Conservation (phyloP, 1,140 invertebrate species). For the Drosophila arawakana region DNA sequence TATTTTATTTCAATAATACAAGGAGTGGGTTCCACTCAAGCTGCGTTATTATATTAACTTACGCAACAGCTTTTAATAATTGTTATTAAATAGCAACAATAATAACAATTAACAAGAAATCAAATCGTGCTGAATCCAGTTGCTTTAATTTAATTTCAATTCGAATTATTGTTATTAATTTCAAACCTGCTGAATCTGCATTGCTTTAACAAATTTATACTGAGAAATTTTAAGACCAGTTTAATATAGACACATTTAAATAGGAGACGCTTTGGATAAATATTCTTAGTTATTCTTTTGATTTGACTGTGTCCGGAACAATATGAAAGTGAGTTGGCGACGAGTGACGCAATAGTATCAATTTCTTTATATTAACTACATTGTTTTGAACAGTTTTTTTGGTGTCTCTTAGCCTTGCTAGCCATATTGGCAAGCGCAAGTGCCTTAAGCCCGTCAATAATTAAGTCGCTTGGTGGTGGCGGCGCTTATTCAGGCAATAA, state of each 20-base stretch:
- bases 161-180: no score
- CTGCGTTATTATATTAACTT: no score
- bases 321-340: constrained; percentile 67
- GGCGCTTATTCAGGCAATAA: no score
- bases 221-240: neutral
- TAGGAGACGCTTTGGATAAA: constrained; percentile 50
- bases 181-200: no score
- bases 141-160: no score
- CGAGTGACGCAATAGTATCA: constrained; percentile 8
- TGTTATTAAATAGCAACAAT: no score
- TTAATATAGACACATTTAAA: constrained; percentile 52
- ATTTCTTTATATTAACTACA: neutral
- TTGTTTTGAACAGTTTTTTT: constrained; percentile 53
- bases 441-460: constrained; percentile 19
- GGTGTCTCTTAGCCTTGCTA: constrained; percentile 68
- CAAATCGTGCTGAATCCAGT: no score
- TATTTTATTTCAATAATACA: no score
- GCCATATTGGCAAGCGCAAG: constrained; percentile 62
- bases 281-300: constrained; percentile 69
- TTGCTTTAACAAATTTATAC: no score
- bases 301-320: constrained; percentile 44
- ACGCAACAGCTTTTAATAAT: no score
- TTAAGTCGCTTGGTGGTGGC: neutral
- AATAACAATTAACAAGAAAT: no score
- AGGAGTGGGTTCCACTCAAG: no score